Evolutionary conservation across 2,113 vertebrate genomes (phyloP), one percentile per base, ranked within the genome.

Genomic region (Cryptomyrus ogoouensis): DNA sequence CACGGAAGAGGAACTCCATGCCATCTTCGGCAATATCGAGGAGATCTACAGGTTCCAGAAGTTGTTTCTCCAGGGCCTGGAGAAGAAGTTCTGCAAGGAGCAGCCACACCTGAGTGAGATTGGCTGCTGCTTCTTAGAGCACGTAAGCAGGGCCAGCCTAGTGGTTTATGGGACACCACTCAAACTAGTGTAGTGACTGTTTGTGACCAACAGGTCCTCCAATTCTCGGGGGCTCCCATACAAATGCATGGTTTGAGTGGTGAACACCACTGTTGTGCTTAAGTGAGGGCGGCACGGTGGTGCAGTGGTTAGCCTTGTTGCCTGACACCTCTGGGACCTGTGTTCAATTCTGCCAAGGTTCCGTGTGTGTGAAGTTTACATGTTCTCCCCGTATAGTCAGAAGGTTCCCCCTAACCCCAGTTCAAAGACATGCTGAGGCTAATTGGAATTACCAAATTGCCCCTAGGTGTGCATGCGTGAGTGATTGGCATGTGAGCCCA

Each of bases 31-130:
- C 42, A 97, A 97, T 89, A 99, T 99, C 3, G 97, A 99, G 87
- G 98, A 99, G 24, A 98, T 99, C 92, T 99, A 99, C 93, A 96
- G 96, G 31, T 98, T 97, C 94, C 98, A 99, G 93, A 97, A 97
- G 92, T 97, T 96, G 91, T 98, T 99, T 90, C 95, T 98, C 86
- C 97, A 97, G 93, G 97, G 95, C 0, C 94, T 99, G 91, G 98
- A 99, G 93, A 98, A 97, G 92, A 97, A 95, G 91, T 97, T 98
- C 94, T 98, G 98, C 95, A 96, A 96, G 90, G 98, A 98, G 87
- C 94, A 97, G 88, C 98, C 98, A 0, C 97, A 99, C 91, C 93
- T 98, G 88, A 99, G 98, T 52, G 98, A 99, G 92, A 97, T 99
- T 17, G 98, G 98, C 56, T 97, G 97, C 19, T 99, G 98, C 95